Percentiles rank a stretch among this genome's conserved stretches.
These are phyloP conservation scores for Pygoscelis antarcticus DNA, from an alignment of 2,113 vertebrate genomes.

Conservation along the genomic window DNA sequence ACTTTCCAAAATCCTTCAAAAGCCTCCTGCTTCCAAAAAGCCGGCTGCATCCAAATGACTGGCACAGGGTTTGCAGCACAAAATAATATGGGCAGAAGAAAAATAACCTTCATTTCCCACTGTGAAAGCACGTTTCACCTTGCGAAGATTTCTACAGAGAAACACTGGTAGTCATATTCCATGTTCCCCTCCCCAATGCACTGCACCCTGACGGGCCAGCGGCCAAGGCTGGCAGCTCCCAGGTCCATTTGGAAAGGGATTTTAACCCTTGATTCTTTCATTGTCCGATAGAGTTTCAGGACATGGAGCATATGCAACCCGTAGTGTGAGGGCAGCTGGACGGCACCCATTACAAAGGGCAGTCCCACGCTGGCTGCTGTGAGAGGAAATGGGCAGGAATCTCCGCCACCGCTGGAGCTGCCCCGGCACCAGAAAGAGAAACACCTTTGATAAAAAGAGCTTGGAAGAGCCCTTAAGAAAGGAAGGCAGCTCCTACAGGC, in stretches of 20 bases:
- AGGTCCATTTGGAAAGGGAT: background rate
- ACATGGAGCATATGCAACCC: background rate
- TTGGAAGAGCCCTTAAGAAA: background rate
- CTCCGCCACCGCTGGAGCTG: too few relatives aligned
- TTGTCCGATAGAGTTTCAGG: background rate
- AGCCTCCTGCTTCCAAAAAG: slow-evolving; percentile 14
- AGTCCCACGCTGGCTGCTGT: too few relatives aligned
- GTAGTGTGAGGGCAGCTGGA: background rate
- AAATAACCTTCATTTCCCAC: background rate
- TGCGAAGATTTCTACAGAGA: background rate
- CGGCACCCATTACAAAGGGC: background rate
- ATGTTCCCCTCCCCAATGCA: background rate
- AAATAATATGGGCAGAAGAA: background rate
- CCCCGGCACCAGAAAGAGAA: background rate
- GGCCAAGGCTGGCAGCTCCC: background rate
- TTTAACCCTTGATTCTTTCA: background rate
- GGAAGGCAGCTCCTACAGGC: background rate
- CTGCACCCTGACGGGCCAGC: background rate
- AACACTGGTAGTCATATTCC: background rate
- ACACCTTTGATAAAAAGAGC: background rate
- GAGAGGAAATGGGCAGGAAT: background rate
- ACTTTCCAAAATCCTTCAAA: background rate
- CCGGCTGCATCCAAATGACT: background rate
- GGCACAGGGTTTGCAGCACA: background rate
- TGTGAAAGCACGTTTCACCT: background rate